Evolutionary conservation across 2,113 vertebrate genomes (phyloP).

Genomic region (Lagopus muta): DNA sequence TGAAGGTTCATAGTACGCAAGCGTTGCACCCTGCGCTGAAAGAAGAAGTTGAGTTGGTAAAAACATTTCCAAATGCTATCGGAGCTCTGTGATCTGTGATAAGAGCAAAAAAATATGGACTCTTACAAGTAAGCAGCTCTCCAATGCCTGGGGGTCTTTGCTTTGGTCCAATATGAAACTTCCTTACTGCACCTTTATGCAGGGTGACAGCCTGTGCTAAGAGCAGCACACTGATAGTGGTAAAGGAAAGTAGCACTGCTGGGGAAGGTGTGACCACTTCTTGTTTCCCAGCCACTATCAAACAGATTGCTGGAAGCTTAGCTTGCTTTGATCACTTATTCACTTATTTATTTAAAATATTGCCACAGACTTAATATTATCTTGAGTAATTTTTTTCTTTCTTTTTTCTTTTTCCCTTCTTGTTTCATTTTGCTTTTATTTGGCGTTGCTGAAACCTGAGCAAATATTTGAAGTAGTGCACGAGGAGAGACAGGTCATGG

Average conservation of each 20-base stretch:
- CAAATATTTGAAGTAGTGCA: slow-evolving; percentile 39
- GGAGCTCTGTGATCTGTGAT: background rate
- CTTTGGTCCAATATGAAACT: background rate
- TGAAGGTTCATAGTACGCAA: background rate
- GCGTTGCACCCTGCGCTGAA: background rate
- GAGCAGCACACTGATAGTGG: rapidly evolving
- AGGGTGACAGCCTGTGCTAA: background rate
- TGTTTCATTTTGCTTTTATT: slow-evolving; percentile 25
- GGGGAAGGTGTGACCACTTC: background rate
- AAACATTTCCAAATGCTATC: background rate
- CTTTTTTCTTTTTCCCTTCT: background rate
- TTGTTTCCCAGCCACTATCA: background rate
- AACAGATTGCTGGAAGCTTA: background rate
- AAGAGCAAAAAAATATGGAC: background rate
- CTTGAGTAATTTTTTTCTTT: background rate
- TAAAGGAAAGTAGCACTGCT: background rate
- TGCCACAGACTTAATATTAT: background rate
- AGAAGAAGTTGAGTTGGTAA: too few species aligned
- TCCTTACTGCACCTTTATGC: background rate
- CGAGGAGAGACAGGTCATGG: background rate
- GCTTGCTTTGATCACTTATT: background rate
- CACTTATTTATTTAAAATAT: background rate
- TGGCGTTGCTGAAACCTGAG: background rate
- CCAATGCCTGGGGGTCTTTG: background rate
- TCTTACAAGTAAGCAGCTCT: background rate